phyloP scores from a whole-genome alignment of 2,797 vertebrate species.

The Silurus lanzhouensis region DNA sequence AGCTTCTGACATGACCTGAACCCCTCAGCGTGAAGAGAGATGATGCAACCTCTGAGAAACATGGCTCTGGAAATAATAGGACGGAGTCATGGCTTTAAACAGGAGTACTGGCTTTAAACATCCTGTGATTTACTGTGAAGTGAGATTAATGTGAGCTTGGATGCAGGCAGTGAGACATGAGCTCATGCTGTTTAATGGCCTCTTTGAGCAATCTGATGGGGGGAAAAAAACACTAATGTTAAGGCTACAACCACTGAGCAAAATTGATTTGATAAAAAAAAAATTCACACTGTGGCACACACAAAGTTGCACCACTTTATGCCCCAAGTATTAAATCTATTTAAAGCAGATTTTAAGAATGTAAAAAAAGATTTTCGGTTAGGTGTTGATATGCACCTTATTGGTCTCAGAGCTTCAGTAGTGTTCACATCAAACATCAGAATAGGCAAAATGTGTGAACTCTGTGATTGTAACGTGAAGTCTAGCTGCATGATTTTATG shows the following conservation, averaged over 20 bases:
- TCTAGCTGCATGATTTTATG: too few relatives aligned
- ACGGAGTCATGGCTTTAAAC: background rate
- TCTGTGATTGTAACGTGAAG: too few relatives aligned
- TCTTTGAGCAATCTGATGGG: background rate
- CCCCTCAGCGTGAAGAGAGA: background rate
- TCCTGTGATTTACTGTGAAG: background rate
- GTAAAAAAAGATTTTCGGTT: background rate
- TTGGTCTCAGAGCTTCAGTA: background rate
- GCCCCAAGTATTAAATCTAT: background rate
- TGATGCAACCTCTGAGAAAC: conserved; percentile 25
- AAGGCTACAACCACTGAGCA: background rate
- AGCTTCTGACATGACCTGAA: background rate
- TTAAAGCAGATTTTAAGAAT: background rate
- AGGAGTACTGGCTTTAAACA: background rate
- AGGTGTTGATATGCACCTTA: background rate
- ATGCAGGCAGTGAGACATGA: background rate
- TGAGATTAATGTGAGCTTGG: background rate
- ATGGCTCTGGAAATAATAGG: conserved; percentile 7
- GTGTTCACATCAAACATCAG: too few relatives aligned
- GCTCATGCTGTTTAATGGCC: background rate
- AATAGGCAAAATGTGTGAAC: too few relatives aligned
- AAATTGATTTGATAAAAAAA: background rate
- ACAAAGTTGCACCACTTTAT: background rate
- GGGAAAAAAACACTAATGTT: background rate
- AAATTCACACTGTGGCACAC: background rate